phyloP scores from a whole-genome alignment of 2,797 vertebrate species.

The Dendrocincla tyrannina region DNA sequence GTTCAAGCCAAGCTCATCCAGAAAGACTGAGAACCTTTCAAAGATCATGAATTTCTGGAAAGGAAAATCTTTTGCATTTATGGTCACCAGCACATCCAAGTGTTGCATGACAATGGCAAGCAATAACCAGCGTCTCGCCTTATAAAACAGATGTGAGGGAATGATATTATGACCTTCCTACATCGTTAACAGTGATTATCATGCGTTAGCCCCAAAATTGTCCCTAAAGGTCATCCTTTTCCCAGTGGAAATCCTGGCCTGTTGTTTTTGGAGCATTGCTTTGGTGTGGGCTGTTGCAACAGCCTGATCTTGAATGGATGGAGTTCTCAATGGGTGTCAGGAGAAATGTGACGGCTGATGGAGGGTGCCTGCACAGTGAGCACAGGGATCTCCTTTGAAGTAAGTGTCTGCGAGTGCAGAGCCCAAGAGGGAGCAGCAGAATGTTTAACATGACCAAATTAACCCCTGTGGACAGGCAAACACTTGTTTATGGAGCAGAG shows the following conservation, averaged over 20 bases:
- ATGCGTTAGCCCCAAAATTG: accelerated
- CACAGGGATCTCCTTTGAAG: background rate
- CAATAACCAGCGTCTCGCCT: background rate
- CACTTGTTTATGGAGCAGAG: constrained; percentile 66
- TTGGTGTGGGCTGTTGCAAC: background rate
- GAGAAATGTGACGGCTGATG: background rate
- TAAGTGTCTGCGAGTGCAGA: background rate
- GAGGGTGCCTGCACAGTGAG: accelerated
- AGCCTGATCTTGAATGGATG: background rate
- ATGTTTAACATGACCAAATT: constrained; percentile 39
- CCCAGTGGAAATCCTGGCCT: background rate
- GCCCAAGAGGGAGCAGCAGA: constrained; percentile 33
- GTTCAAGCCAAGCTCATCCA: background rate
- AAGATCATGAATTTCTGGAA: background rate
- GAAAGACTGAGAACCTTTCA: background rate
- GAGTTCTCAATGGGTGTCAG: background rate
- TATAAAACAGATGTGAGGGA: background rate
- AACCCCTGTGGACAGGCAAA: constrained; percentile 56
- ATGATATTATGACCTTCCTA: background rate
- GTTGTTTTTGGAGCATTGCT: background rate
- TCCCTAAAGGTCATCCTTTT: background rate
- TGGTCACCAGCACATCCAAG: background rate
- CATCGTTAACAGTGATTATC: background rate
- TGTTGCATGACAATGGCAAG: background rate
- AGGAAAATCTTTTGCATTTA: background rate